phyloP scores from a whole-genome alignment of 2,113 vertebrate genomes.

The Halichoerus grypus region DNA sequence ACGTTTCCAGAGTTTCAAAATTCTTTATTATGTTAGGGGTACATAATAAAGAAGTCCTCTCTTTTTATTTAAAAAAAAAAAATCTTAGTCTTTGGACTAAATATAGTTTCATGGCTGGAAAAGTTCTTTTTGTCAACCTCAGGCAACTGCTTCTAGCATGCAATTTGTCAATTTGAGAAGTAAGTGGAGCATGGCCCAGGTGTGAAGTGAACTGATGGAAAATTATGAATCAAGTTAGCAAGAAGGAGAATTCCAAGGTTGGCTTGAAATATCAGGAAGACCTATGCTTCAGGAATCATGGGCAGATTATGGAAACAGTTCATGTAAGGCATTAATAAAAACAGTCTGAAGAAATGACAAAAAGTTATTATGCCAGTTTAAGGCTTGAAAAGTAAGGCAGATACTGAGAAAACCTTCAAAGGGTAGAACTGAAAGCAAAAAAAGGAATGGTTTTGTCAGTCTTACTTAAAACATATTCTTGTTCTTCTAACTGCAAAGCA shows the following conservation, averaged over 20 bases:
- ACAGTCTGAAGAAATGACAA: not conserved
- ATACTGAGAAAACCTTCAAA: not conserved
- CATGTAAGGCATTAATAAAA: not conserved
- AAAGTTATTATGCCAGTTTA: not conserved
- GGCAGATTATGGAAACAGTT: not conserved
- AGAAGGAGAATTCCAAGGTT: slow-evolving; percentile 58
- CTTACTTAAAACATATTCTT: not conserved
- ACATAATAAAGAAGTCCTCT: not conserved
- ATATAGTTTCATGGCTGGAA: slow-evolving; percentile 35
- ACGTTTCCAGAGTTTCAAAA: not conserved
- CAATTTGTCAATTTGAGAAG: slow-evolving; percentile 66
- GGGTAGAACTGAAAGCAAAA: not conserved
- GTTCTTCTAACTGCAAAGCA: not conserved
- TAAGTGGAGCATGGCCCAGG: slow-evolving; percentile 20
- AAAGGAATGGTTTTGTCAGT: not conserved
- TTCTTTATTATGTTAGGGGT: not conserved
- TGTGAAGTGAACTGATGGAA: slow-evolving; percentile 46
- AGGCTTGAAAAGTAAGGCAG: not conserved
- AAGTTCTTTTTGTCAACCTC: slow-evolving; percentile 43
- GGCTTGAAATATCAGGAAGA: slow-evolving; percentile 47
- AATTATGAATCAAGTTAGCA: slow-evolving; percentile 55
- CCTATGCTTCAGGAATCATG: not conserved
- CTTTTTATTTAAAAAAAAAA: slow-evolving; percentile 9
- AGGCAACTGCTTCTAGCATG: slow-evolving; percentile 14
- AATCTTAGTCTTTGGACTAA: slow-evolving; percentile 10